Percentiles rank a stretch among this genome's conserved stretches.
These are phyloP conservation scores for Drosophila nebulosa DNA, from an alignment of 1,140 invertebrate species.

Conservation along the genomic window DNA sequence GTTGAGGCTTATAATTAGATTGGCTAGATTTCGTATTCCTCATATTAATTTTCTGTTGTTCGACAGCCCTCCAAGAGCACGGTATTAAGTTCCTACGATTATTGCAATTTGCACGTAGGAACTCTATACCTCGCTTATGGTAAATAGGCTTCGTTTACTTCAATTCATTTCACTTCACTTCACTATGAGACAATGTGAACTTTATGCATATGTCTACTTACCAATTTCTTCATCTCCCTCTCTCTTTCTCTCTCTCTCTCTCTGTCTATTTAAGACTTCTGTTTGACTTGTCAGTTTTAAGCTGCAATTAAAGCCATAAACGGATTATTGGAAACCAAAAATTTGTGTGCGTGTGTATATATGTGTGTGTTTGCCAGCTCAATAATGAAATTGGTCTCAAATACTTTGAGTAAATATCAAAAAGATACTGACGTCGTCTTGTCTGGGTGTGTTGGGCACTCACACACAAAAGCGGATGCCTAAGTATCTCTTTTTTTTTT, in stretches of 20 bases:
- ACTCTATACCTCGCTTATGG: conserved; percentile 81
- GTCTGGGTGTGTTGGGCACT: conserved; percentile 16
- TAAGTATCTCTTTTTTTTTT: conserved; percentile 6
- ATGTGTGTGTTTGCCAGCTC: conserved; percentile 41
- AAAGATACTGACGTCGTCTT: conserved; percentile 23
- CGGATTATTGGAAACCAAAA: conserved; percentile 48
- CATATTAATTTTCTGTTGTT: conserved; percentile 27
- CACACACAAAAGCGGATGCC: conserved; percentile 24
- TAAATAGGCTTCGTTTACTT: conserved; percentile 65
- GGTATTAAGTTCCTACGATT: conserved; percentile 81
- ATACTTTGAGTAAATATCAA: conserved; percentile 50
- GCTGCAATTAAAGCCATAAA: conserved; percentile 76
- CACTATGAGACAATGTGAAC: not conserved
- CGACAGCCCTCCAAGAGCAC: conserved; percentile 81
- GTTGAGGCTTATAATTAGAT: no score
- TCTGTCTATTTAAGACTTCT: conserved; percentile 17
- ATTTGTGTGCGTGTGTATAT: not conserved
- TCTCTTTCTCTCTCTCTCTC: no score
- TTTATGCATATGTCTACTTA: conserved; percentile 61
- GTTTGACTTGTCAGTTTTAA: conserved; percentile 65
- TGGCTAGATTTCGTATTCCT: no score
- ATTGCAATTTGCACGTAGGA: conserved; percentile 70
- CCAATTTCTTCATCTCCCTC: not conserved
- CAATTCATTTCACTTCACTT: conserved; percentile 17
- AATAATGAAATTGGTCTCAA: conserved; percentile 52